These are phyloP conservation scores for Megaustenia siamemsis DNA, from an alignment of 2,888 invertebrate genomes.

Conservation along the genomic window DNA sequence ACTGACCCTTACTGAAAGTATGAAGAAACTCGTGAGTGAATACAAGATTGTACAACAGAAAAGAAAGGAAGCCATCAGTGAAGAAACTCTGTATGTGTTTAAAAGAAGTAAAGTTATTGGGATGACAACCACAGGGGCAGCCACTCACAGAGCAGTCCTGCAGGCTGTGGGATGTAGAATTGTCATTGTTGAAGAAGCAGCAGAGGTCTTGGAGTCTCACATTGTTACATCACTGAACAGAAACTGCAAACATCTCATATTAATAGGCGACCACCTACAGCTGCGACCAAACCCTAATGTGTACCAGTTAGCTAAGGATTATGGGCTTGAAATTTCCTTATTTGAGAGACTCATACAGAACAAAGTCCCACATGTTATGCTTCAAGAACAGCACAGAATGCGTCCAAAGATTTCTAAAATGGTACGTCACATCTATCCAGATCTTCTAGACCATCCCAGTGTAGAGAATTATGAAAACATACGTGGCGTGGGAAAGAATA, in stretches of 20 bases:
- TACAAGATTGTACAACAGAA: conserved; percentile 59
- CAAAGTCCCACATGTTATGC: conserved; percentile 83
- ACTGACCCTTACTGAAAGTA: conserved; percentile 52
- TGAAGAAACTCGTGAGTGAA: conserved; percentile 54
- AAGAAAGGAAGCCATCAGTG: conserved; percentile 60
- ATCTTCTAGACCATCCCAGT: conserved; percentile 63
- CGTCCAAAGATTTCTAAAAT: conserved; percentile 69
- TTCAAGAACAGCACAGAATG: conserved; percentile 83
- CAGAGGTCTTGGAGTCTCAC: conserved; percentile 89
- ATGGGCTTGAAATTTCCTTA: conserved; percentile 87
- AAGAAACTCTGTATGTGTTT: conserved; percentile 68
- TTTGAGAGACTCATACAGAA: conserved; percentile 89
- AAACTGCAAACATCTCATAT: conserved; percentile 88
- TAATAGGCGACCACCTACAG: conserved; percentile 91
- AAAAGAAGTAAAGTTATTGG: conserved; percentile 68
- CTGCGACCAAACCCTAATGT: conserved; percentile 87
- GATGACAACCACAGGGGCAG: conserved; percentile 79
- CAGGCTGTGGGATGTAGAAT: conserved; percentile 76
- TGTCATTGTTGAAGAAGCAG: conserved; percentile 90
- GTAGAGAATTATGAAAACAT: conserved; percentile 61
- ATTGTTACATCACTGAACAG: conserved; percentile 87
- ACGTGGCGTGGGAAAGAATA: conserved; percentile 62
- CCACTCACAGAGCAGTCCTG: conserved; percentile 69
- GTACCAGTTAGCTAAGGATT: conserved; percentile 85
- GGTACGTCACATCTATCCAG: conserved; percentile 67